Percentiles rank a stretch among this genome's conserved stretches.
These are phyloP conservation scores for Lepas anatifera DNA, from an alignment of 2,888 invertebrate genomes.

Conservation along the genomic window DNA sequence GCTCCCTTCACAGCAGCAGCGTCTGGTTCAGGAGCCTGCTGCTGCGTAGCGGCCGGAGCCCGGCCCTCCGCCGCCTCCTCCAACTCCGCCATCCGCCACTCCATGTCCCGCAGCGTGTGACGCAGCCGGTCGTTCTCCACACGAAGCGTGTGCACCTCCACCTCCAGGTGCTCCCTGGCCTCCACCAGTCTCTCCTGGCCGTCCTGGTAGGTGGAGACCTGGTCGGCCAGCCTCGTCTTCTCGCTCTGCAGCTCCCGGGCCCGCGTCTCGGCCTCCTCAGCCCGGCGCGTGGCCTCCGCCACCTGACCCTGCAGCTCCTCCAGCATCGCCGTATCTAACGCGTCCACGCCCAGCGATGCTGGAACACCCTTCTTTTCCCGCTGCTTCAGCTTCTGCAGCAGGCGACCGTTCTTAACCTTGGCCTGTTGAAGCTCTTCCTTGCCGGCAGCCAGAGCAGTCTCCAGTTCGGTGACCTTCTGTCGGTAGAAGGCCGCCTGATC, in stretches of 20 bases:
- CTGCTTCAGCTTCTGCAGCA: constrained; percentile 67
- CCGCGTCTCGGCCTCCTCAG: constrained; percentile 50
- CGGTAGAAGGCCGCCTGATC: background rate
- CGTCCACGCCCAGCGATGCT: constrained; percentile 26
- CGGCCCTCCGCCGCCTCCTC: constrained; percentile 21
- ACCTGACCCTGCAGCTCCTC: constrained; percentile 53
- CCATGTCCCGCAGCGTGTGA: constrained; percentile 44
- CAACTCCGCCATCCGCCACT: constrained; percentile 24
- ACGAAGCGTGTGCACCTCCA: constrained; percentile 58
- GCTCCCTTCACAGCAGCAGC: too few relatives aligned
- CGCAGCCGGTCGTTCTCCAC: constrained; percentile 55
- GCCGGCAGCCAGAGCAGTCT: constrained; percentile 30
- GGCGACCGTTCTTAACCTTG: constrained; percentile 59
- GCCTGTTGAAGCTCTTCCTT: constrained; percentile 49
- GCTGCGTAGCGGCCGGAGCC: background rate
- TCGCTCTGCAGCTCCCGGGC: constrained; percentile 50
- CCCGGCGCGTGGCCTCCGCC: constrained; percentile 39
- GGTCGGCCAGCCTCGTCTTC: constrained; percentile 52
- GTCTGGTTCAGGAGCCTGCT: too few relatives aligned
- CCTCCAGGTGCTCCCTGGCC: constrained; percentile 67
- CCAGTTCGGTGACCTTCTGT: constrained; percentile 20
- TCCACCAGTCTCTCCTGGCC: constrained; percentile 66
- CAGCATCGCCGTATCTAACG: constrained; percentile 60
- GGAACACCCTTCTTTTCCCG: constrained; percentile 27
- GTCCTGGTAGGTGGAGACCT: constrained; percentile 56